Percentiles rank a stretch among this genome's conserved stretches.
Evolutionary conservation across 2,888 invertebrate species (phyloP).

Genomic region (Meteorus colon): DNA sequence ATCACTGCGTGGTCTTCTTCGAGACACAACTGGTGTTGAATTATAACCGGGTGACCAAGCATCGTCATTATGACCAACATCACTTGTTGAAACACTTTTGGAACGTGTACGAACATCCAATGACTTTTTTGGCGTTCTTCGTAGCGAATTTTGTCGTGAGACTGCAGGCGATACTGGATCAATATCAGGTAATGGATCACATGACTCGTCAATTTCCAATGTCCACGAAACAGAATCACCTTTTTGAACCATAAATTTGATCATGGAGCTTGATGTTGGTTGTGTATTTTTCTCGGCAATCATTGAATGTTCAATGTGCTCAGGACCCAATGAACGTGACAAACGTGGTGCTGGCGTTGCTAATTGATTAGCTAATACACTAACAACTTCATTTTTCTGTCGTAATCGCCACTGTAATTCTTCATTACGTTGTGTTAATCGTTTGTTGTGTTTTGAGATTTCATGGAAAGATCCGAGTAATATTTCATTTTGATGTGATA

Average conservation of each 20-base stretch:
- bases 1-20: conserved; percentile 64
- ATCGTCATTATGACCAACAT: conserved; percentile 47
- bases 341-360: conserved; percentile 61
- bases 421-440: conserved; percentile 88
- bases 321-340: conserved; percentile 65
- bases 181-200: conserved; percentile 52
- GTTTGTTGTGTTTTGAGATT: conserved; percentile 85
- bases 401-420: conserved; percentile 90
- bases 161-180: conserved; percentile 47
- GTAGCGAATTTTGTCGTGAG: conserved; percentile 65
- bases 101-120: conserved; percentile 64
- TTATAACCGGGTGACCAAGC: conserved; percentile 64
- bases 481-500: conserved; percentile 82
- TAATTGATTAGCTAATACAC: conserved; percentile 66
- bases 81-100: conserved; percentile 67
- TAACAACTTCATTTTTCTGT: conserved; percentile 85
- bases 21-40: conserved; percentile 61
- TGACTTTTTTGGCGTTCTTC: conserved; percentile 60
- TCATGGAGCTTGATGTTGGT: conserved; percentile 83
- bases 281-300: conserved; percentile 74
- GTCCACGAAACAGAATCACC: conserved; percentile 92
- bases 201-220: conserved; percentile 80
- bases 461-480: conserved; percentile 84
- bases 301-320: conserved; percentile 59
- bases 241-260: conserved; percentile 89